These are phyloP conservation scores for Clinocottus analis DNA, from an alignment of 2,113 vertebrate species.

Conservation along the genomic window DNA sequence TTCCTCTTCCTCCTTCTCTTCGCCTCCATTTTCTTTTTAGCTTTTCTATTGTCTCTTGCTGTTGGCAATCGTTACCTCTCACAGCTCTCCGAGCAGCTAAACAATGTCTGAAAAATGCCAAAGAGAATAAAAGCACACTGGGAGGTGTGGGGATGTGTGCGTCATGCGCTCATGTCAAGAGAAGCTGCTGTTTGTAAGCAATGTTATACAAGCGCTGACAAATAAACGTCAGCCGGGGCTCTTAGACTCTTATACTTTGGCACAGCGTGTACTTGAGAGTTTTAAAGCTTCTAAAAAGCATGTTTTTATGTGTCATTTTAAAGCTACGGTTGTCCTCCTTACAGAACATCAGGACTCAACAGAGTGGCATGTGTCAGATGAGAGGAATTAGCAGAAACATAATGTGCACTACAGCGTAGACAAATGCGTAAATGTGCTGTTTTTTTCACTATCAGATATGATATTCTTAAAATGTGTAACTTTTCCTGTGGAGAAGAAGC, in stretches of 20 bases:
- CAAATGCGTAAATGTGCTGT: too few species aligned
- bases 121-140: conserved; percentile 27
- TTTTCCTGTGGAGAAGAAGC: conserved; percentile 12
- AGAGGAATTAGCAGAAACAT: too few species aligned
- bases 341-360: too few species aligned
- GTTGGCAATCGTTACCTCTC: background rate
- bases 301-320: too few species aligned
- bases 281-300: background rate
- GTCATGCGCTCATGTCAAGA: conserved; percentile 25
- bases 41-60: too few species aligned
- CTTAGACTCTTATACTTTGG: too few species aligned
- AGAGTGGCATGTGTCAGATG: too few species aligned
- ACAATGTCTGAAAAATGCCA: conserved; percentile 41
- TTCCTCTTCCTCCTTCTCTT: conserved; percentile 20
- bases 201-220: conserved; percentile 20
- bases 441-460: conserved; percentile 12
- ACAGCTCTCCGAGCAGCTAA: conserved; percentile 33
- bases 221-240: background rate
- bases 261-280: background rate
- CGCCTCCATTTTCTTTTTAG: conserved; percentile 9
- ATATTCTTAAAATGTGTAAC: conserved; percentile 24
- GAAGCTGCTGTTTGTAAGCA: conserved; percentile 26
- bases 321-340: too few species aligned
- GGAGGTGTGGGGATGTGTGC: conserved; percentile 27
- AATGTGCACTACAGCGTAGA: too few species aligned